A percentile compares a stretch with the other conserved stretches of the same genome.
These are phyloP conservation scores for Achlya flavicornis DNA, from an alignment of 2,888 invertebrate genomes.

Conservation along the genomic window DNA sequence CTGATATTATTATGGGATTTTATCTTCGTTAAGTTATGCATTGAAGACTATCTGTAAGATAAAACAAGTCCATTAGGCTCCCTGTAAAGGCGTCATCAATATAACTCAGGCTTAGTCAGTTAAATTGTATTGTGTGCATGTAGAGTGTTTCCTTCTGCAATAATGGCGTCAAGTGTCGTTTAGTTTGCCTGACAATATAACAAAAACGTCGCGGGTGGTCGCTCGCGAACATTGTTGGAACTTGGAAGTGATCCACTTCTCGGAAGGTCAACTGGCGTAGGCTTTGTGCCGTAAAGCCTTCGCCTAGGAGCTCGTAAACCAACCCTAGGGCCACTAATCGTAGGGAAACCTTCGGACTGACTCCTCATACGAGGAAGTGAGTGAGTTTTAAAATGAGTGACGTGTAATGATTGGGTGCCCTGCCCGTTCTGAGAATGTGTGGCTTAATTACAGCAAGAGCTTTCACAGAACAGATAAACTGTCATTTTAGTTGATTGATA, in stretches of 20 bases:
- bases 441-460: slow-evolving; percentile 3
- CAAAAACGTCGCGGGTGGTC: slow-evolving; percentile 76
- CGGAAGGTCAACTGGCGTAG: slow-evolving; percentile 62
- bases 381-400: slow-evolving; percentile 27
- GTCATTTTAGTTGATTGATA: background rate
- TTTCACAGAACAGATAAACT: slow-evolving; percentile 8
- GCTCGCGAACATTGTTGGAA: slow-evolving; percentile 50
- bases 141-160: slow-evolving; percentile 40
- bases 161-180: slow-evolving; percentile 54
- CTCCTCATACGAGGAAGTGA: slow-evolving; percentile 52
- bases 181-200: slow-evolving; percentile 61
- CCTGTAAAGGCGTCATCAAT: slow-evolving; percentile 28
- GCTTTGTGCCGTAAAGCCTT: slow-evolving; percentile 55
- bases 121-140: slow-evolving; percentile 47
- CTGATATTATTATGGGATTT: background rate
- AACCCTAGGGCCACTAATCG: slow-evolving; percentile 63
- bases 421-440: slow-evolving; percentile 27
- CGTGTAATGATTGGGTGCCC: slow-evolving; percentile 29
- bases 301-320: slow-evolving; percentile 68
- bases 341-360: slow-evolving; percentile 47
- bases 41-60: background rate
- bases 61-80: background rate
- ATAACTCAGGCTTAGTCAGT: background rate
- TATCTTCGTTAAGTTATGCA: background rate
- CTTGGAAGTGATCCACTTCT: slow-evolving; percentile 58